Evolutionary conservation across 1,140 invertebrate species (phyloP).

Genomic region (Achatina immaculata): DNA sequence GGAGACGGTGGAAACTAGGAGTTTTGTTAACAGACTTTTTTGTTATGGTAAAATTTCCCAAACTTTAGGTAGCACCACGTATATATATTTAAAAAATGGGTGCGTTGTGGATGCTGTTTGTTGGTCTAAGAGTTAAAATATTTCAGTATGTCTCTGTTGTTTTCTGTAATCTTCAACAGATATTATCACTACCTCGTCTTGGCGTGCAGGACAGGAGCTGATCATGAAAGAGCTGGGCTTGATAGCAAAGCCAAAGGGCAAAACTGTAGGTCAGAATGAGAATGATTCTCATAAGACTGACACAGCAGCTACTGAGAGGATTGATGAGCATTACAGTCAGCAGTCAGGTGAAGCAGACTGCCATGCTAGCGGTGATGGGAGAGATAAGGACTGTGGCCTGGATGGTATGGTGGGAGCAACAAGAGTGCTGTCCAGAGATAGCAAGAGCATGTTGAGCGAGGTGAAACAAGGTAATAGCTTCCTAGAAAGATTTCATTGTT

Average conservation of each 20-base stretch:
- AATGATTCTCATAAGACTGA: background rate
- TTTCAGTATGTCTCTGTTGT: too few species aligned
- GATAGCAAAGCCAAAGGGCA: slow-evolving; percentile 47
- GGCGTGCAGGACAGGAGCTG: slow-evolving; percentile 65
- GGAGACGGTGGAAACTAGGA: too few species aligned
- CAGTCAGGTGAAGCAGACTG: slow-evolving; percentile 31
- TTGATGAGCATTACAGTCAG: background rate
- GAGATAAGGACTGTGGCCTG: slow-evolving; percentile 30
- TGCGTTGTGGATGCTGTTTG: too few species aligned
- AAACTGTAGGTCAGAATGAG: background rate
- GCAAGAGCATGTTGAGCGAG: slow-evolving; percentile 59
- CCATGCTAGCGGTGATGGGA: slow-evolving; percentile 1
- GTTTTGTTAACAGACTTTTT: too few species aligned
- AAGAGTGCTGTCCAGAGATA: slow-evolving; percentile 57
- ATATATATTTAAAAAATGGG: too few species aligned
- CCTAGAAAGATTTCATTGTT: background rate
- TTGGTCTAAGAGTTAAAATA: too few species aligned
- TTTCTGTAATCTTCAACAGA: slow-evolving; percentile 46
- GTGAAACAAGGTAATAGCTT: slow-evolving; percentile 52
- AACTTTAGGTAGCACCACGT: too few species aligned
- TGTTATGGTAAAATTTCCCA: too few species aligned
- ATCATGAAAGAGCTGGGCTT: slow-evolving; percentile 62
- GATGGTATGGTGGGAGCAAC: slow-evolving; percentile 45
- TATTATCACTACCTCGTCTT: slow-evolving; percentile 67
- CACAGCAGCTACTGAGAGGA: background rate